Conservation (phyloP, 2,113 vertebrate species). For the Miniopterus natalensis region DNA sequence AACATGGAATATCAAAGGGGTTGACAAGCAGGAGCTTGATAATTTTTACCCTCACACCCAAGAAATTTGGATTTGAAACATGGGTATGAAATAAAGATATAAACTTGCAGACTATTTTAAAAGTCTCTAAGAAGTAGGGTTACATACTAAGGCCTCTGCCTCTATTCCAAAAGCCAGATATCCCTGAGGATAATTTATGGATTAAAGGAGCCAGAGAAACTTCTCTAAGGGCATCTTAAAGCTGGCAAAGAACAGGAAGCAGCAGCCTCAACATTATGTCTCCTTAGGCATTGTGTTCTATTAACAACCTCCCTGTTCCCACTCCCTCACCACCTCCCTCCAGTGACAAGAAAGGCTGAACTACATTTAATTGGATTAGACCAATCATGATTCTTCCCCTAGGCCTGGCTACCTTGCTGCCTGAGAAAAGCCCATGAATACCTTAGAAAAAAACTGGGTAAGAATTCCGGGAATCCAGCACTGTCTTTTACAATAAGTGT, state of each 20-base stretch:
- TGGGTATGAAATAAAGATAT: background rate
- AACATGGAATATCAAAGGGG: background rate
- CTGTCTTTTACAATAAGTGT: background rate
- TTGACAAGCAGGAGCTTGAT: background rate
- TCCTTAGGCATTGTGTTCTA: background rate
- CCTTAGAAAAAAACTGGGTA: background rate
- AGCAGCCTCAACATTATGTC: background rate
- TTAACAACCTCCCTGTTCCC: background rate
- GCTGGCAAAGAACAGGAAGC: background rate
- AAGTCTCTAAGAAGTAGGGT: background rate
- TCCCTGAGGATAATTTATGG: background rate
- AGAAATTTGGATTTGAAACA: background rate
- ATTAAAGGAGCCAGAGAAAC: background rate
- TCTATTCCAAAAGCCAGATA: background rate
- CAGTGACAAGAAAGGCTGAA: background rate
- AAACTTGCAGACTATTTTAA: background rate
- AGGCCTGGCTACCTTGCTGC: background rate
- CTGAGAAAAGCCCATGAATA: background rate
- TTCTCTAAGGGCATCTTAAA: background rate
- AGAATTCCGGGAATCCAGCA: background rate
- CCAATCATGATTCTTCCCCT: background rate
- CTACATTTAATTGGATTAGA: background rate
- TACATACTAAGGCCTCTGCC: background rate
- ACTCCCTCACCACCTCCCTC: background rate
- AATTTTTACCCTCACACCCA: background rate